Conservation (phyloP, 1,140 invertebrate genomes). For the Scaptomyza pallida region DNA sequence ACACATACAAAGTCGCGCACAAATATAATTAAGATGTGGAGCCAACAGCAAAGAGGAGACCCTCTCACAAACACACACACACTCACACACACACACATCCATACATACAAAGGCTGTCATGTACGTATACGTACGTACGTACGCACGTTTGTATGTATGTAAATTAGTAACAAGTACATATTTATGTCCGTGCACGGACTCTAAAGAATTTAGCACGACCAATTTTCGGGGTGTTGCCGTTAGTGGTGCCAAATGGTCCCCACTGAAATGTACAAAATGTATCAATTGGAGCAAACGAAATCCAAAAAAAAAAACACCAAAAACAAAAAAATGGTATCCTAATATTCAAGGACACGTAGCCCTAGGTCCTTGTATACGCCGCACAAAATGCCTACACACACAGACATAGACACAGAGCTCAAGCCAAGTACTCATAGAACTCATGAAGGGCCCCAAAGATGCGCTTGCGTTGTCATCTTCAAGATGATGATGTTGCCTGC, state of each 20-base stretch:
- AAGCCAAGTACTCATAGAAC: conserved; percentile 31
- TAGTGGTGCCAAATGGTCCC: conserved; percentile 20
- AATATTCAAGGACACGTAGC: conserved; percentile 42
- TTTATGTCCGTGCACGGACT: conserved; percentile 21
- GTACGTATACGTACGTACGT: neutral
- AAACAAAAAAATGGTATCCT: conserved; percentile 20
- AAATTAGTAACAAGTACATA: conserved; percentile 38
- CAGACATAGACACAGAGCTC: conserved; percentile 19
- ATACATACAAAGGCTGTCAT: neutral
- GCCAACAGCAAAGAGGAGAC: conserved; percentile 27
- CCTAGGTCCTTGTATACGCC: neutral
- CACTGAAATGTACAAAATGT: conserved; percentile 34
- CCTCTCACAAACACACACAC: conserved; percentile 9
- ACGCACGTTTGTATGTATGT: conserved; percentile 37
- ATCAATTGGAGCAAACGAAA: conserved; percentile 26
- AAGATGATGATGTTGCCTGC: conserved; percentile 22
- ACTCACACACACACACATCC: conserved; percentile 1
- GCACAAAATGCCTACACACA: conserved; percentile 19
- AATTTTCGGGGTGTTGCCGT: conserved; percentile 13
- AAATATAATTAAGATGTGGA: conserved; percentile 56
- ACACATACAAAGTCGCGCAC: conserved; percentile 45
- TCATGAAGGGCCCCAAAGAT: conserved; percentile 37
- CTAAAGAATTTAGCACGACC: conserved; percentile 18
- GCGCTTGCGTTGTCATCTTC: conserved; percentile 50
- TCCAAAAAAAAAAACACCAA: conserved; percentile 11